A percentile compares a stretch with the other conserved stretches of the same genome.
phyloP scores from a whole-genome alignment of 2,797 vertebrate genomes.

The Danio albolineatus region DNA sequence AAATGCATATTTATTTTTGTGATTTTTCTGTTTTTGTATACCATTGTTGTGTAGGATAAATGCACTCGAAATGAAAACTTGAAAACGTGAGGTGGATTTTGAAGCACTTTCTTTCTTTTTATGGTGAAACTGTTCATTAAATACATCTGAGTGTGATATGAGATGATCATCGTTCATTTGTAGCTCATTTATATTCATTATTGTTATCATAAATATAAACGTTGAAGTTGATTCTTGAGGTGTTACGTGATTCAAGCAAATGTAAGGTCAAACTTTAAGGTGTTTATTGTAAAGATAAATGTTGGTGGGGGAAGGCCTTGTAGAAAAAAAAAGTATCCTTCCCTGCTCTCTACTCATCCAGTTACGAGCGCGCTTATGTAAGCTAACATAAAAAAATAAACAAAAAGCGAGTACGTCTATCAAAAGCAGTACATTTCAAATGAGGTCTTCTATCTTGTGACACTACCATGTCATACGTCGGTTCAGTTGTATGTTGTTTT shows the following conservation, averaged over 20 bases:
- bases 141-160: conserved; percentile 74
- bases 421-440: not conserved
- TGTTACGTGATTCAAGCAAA: not conserved
- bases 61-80: conserved; percentile 86
- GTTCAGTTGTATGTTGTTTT: no score
- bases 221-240: not conserved
- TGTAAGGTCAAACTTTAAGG: conserved; percentile 18
- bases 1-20: conserved; percentile 86
- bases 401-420: conserved; percentile 11
- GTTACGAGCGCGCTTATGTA: not conserved
- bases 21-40: conserved; percentile 71
- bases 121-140: conserved; percentile 81
- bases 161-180: conserved; percentile 58
- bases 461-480: not conserved
- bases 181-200: conserved; percentile 50
- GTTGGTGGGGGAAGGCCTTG: conserved; percentile 41
- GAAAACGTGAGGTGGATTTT: conserved; percentile 78
- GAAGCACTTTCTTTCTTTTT: conserved; percentile 81
- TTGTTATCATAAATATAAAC: not conserved
- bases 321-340: no score
- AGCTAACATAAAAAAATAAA: conserved; percentile 12
- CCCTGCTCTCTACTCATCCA: conserved; percentile 12
- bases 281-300: conserved; percentile 49
- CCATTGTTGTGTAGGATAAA: conserved; percentile 77
- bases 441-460: not conserved